These are phyloP conservation scores for Megaceryle alcyon DNA, from an alignment of 2,797 vertebrate genomes.

Conservation along the genomic window DNA sequence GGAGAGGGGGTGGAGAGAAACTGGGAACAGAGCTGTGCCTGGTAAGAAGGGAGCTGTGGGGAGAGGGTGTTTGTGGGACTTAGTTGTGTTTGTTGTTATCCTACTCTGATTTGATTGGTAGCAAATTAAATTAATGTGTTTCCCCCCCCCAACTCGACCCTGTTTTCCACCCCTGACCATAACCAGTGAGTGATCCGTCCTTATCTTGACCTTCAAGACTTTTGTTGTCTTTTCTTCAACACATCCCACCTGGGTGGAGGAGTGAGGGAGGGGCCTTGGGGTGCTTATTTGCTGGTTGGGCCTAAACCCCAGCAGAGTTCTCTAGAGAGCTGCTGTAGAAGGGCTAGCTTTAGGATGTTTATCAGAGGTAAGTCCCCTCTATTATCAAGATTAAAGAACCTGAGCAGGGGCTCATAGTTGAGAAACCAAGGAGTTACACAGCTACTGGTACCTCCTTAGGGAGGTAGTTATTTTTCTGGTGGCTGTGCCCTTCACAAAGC, in stretches of 20 bases:
- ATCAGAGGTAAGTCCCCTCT: background rate
- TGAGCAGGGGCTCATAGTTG: background rate
- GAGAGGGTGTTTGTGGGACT: background rate
- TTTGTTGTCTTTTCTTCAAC: background rate
- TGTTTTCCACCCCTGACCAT: background rate
- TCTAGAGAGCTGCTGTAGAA: background rate
- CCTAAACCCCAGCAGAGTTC: background rate
- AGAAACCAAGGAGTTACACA: background rate
- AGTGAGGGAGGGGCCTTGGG: background rate
- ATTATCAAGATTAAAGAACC: background rate
- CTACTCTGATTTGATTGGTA: background rate
- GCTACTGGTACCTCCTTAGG: background rate
- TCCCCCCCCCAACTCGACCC: too few species aligned
- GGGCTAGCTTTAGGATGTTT: background rate
- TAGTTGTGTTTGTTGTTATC: background rate
- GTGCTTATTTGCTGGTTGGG: background rate
- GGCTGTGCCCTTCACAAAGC: constrained; percentile 8
- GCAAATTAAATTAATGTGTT: background rate
- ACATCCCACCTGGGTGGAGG: background rate
- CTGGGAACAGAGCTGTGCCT: background rate
- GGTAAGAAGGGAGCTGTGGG: background rate
- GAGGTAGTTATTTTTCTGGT: background rate
- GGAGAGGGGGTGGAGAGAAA: background rate
- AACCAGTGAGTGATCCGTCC: background rate
- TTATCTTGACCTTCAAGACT: background rate